Evolutionary conservation across 53 echinoderm and acorn worm species (phyloP).

Genomic region (Stichopus horrens): DNA sequence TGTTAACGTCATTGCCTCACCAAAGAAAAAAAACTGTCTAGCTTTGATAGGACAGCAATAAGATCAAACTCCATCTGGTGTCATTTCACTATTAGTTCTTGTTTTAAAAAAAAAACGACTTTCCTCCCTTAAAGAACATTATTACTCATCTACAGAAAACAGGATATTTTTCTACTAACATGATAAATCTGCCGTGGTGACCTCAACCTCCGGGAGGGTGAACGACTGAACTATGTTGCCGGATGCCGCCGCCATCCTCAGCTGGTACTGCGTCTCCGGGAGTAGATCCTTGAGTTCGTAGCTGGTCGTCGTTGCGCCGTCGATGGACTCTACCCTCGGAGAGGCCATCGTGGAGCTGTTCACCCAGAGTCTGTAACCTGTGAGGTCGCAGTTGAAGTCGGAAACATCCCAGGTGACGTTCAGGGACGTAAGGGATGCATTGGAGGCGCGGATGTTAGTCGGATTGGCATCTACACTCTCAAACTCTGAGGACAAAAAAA

Average conservation of each 20-base stretch:
- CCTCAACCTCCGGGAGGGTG: conserved; percentile 17
- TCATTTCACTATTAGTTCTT: neutral
- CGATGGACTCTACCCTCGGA: conserved; percentile 1
- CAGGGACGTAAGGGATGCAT: conserved; percentile 5
- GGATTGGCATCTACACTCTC: conserved; percentile 23
- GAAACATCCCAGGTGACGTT: conserved; percentile 50
- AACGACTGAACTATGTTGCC: neutral
- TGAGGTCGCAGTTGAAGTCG: conserved; percentile 47
- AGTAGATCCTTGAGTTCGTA: conserved; percentile 37
- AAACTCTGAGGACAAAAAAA: conserved; percentile 23
- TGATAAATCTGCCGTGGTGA: conserved; percentile 11
- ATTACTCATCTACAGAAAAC: too few relatives aligned
- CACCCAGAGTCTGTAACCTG: conserved; percentile 48
- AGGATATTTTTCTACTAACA: neutral
- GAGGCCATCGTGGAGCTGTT: conserved; percentile 13
- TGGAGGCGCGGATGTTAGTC: neutral
- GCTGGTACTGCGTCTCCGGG: conserved; percentile 19
- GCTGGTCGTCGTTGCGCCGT: conserved; percentile 15
- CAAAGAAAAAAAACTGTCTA: too few relatives aligned
- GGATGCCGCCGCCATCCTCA: conserved; percentile 30
- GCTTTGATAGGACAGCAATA: too few relatives aligned
- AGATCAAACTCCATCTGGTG: too few relatives aligned
- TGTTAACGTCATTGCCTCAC: too few relatives aligned
- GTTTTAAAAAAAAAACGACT: neutral
- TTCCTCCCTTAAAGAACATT: too few relatives aligned